These are phyloP conservation scores for Diadegma fenestrale DNA, from an alignment of 2,888 invertebrate genomes.

Conservation along the genomic window DNA sequence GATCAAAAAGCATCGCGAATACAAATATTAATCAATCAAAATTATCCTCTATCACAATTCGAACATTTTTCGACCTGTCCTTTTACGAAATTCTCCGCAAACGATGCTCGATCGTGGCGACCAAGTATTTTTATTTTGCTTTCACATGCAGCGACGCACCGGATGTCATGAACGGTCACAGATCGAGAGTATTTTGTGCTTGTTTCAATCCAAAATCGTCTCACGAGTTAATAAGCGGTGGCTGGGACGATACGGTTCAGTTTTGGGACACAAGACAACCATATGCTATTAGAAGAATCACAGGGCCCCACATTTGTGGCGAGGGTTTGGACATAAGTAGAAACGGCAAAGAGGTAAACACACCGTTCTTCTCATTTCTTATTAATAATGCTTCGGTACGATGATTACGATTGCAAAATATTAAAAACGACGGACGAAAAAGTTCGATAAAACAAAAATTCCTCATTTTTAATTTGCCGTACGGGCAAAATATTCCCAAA, in stretches of 20 bases:
- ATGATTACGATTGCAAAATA: not conserved
- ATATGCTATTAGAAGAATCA: conserved; percentile 87
- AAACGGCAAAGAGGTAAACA: conserved; percentile 87
- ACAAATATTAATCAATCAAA: not conserved
- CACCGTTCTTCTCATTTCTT: conserved; percentile 1
- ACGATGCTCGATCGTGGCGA: too few relatives aligned
- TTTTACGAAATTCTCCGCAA: too few relatives aligned
- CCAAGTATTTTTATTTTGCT: conserved; percentile 43
- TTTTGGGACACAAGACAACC: conserved; percentile 90
- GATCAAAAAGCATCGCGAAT: not conserved
- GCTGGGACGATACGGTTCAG: conserved; percentile 89
- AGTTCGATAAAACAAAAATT: too few relatives aligned
- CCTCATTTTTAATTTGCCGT: too few relatives aligned
- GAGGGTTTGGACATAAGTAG: conserved; percentile 89
- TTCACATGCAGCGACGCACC: conserved; percentile 84
- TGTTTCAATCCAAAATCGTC: conserved; percentile 89
- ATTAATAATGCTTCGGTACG: not conserved
- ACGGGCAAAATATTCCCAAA: too few relatives aligned
- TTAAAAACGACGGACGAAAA: not conserved
- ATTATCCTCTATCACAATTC: not conserved
- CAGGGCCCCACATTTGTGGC: conserved; percentile 88
- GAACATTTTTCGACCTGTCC: too few relatives aligned
- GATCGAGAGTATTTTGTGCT: conserved; percentile 88
- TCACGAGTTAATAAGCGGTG: conserved; percentile 89
- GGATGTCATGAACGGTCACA: conserved; percentile 87